Percentiles rank a stretch among this genome's conserved stretches.
Evolutionary conservation across 2,797 vertebrate species (phyloP).

Genomic region (Manis crassicaudata): DNA sequence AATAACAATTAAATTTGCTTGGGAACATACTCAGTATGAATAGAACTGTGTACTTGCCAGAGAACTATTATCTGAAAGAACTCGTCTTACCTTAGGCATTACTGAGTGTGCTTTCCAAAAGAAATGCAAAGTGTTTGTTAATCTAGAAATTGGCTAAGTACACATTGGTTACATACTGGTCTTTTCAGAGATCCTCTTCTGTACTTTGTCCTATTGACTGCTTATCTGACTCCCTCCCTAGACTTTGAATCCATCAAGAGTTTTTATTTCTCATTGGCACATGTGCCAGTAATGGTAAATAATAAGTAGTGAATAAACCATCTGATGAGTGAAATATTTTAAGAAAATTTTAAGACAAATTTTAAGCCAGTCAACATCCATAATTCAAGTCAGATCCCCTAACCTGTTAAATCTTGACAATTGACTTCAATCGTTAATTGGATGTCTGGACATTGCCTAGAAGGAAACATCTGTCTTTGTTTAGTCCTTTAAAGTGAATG

Average conservation of each 20-base stretch:
- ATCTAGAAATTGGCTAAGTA: background rate
- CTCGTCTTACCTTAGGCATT: background rate
- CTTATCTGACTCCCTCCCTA: background rate
- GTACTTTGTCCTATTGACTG: background rate
- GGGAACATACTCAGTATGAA: background rate
- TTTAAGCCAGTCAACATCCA: background rate
- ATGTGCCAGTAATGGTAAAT: background rate
- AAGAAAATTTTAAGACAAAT: background rate
- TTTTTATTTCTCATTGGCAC: background rate
- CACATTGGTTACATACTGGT: background rate
- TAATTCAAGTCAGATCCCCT: background rate
- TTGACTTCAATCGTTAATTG: background rate
- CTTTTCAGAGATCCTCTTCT: background rate
- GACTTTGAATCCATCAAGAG: background rate
- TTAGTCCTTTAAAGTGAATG: background rate
- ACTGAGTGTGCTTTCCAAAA: background rate
- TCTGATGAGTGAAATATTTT: constrained; percentile 12
- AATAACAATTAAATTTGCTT: constrained; percentile 14
- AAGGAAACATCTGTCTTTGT: background rate
- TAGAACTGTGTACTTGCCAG: background rate
- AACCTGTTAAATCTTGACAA: background rate
- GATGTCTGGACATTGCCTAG: background rate
- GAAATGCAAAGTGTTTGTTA: background rate
- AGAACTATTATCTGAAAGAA: background rate
- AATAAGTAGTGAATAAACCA: background rate